Percentiles rank a stretch among this genome's conserved stretches.
Conservation (phyloP, 1,140 invertebrate genomes). For the Neelides sp. region DNA sequence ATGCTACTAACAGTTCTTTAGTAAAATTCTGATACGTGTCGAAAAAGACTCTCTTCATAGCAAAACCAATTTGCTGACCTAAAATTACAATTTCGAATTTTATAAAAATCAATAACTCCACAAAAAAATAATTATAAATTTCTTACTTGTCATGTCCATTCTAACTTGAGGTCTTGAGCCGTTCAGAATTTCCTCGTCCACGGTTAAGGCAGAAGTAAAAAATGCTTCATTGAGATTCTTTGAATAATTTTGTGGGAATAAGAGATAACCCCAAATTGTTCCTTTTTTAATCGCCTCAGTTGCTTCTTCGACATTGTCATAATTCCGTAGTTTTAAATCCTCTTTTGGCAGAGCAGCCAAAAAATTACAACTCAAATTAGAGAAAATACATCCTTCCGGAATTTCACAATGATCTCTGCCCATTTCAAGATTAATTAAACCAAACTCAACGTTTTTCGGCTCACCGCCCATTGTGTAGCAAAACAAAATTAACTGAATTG, state of each 20-base stretch:
- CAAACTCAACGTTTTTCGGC: constrained; percentile 66
- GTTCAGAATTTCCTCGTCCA: constrained; percentile 58
- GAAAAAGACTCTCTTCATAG: neutral
- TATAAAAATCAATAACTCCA: constrained; percentile 28
- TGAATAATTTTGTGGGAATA: constrained; percentile 74
- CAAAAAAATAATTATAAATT: too few relatives aligned
- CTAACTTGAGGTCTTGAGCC: constrained; percentile 67
- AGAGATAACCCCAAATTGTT: constrained; percentile 68
- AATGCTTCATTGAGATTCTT: constrained; percentile 58
- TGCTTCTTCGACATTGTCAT: constrained; percentile 47
- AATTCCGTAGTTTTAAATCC: constrained; percentile 42
- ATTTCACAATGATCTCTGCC: constrained; percentile 39
- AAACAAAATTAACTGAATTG: constrained; percentile 83
- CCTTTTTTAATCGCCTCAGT: constrained; percentile 55
- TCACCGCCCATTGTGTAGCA: constrained; percentile 83
- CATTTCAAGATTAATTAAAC: constrained; percentile 72
- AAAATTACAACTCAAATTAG: constrained; percentile 59
- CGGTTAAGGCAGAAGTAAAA: constrained; percentile 48
- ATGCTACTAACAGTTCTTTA: constrained; percentile 8
- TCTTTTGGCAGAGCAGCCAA: constrained; percentile 45
- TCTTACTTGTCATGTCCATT: constrained; percentile 83
- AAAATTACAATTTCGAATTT: neutral
- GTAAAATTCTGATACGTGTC: neutral
- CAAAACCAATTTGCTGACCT: neutral
- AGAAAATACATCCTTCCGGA: constrained; percentile 49